Base-by-base conservation (phyloP, 2,797 vertebrate genomes). In the Tragelaphus oryx region DNA sequence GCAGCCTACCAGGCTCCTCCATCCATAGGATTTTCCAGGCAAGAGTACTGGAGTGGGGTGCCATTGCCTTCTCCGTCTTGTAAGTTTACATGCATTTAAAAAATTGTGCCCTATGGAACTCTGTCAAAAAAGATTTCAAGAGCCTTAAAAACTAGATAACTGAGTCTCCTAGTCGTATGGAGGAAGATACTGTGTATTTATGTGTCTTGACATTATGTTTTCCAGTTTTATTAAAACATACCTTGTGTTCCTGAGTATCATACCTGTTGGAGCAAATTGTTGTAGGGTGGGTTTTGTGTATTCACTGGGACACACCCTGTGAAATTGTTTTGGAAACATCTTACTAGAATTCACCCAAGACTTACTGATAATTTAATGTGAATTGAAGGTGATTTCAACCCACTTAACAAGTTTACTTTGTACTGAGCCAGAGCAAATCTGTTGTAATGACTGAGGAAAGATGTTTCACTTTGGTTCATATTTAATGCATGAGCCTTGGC, bases 401-500 rank as follows among this genome's bases (percentile, higher is more conserved):
- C 57, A 88, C 93, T 96, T 76, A 26, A 80, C 91, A 54, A 79
- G 30, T 95, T 83, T 92, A 46, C 26, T 26, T 71, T 83, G 76
- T 62, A 74, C 46, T 0, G 20, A 75, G 52, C 81, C 24, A 75
- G 82, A 96, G 44, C 54, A 87, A 90, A 96, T 97, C 93, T 88
- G 90, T 76, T 85, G 5, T 92, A 80, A 86, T 92, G 87, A 74
- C 24, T 60, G 16, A n/a, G 30, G 84, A 74, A 62, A 74, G 52
- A 57, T 18, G 50, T 91, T 90, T 95, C 59, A 26, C 79, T 90
- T 86, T 71, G 68, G 46, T 78, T 94, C 59, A 90, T 87, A 83
- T 86, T 94, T 96, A 96, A 95, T 92, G 82, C 92, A 80, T 17
- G 60, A 93, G 22, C 8, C 74, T 82, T 68, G 57, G 88, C 57